Evolutionary conservation across 2,797 vertebrate genomes (phyloP), one percentile per base, ranked within the genome.

Genomic region (Hirundo rustica): DNA sequence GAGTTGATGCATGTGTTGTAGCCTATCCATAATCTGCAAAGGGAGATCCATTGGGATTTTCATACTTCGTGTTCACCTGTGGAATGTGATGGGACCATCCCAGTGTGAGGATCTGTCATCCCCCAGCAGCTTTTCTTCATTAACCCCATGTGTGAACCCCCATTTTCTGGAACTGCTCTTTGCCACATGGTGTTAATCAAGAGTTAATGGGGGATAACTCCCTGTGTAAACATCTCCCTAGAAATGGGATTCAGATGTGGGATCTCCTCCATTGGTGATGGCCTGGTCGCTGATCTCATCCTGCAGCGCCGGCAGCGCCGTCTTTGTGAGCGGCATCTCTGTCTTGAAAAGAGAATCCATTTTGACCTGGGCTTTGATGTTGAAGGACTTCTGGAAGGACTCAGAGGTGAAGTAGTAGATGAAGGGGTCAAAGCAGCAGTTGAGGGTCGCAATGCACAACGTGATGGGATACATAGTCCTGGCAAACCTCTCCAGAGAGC

Each of bases 391-490:
- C 98, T 99, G 99, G 97, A 99, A 99, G 89, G 99, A 99, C 97
- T 99, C 99, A 0, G 99, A 99, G 9, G 99, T 99, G 89, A 99
- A 99, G 94, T 99, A 99, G 95, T 99, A 99, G 90, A 99, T 99
- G 87, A 99, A 99, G 0, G 99, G 99, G 93, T 99, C 99, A 44
- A 99, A 98, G 97, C 99, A 99, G 98, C 99, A 99, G 97, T 99
- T 99, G 86, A 99, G 98, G 32, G 98, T 98, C 51, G 99, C 99
- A 57, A 99, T 97, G 89, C 99, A 99, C 92, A 99, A 96, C 0
- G 99, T 99, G 96, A 99, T 98, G 30, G 99, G 99, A 87, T 99
- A 99, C 93, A 99, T 98, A 8, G 98, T 99, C 87, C 98, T 98
- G 4, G 99, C 99, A 92, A 99, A 99, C 62, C 98, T 98, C 97